Conservation (phyloP, 1,140 invertebrate genomes). For the Pseudachorutes palmiensis region DNA sequence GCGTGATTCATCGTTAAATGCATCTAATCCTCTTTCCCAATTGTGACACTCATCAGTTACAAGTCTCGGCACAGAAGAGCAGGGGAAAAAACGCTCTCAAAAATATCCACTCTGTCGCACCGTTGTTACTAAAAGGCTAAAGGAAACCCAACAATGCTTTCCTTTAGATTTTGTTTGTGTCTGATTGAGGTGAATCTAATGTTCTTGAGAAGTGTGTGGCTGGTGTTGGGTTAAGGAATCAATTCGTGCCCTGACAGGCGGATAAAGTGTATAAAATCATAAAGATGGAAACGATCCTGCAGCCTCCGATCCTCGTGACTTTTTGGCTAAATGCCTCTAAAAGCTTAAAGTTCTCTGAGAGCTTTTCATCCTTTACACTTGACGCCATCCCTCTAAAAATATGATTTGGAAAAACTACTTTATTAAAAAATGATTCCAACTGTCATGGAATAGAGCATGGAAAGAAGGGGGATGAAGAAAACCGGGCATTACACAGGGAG, state of each 20-base stretch:
- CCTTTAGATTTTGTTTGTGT: too few species aligned
- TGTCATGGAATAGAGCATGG: background rate
- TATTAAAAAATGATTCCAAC: constrained; percentile 8
- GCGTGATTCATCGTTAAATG: too few species aligned
- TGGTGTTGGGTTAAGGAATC: background rate
- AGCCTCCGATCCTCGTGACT: background rate
- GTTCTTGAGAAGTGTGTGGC: too few species aligned
- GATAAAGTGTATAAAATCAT: background rate
- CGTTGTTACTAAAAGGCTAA: too few species aligned
- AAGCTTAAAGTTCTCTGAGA: background rate
- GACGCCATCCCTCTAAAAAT: background rate
- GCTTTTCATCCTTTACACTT: background rate
- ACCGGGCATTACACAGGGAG: background rate
- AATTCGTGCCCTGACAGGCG: background rate
- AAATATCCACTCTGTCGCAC: too few species aligned
- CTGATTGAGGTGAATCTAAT: too few species aligned
- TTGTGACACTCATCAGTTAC: too few species aligned
- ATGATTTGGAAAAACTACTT: background rate
- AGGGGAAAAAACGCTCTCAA: too few species aligned
- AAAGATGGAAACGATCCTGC: background rate
- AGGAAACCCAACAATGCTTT: too few species aligned
- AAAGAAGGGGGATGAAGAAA: background rate
- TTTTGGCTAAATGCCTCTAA: constrained; percentile 10
- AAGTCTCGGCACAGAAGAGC: too few species aligned
- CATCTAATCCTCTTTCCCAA: too few species aligned